Conservation (phyloP, 2,888 invertebrate genomes). For the Hartigia nigra region DNA sequence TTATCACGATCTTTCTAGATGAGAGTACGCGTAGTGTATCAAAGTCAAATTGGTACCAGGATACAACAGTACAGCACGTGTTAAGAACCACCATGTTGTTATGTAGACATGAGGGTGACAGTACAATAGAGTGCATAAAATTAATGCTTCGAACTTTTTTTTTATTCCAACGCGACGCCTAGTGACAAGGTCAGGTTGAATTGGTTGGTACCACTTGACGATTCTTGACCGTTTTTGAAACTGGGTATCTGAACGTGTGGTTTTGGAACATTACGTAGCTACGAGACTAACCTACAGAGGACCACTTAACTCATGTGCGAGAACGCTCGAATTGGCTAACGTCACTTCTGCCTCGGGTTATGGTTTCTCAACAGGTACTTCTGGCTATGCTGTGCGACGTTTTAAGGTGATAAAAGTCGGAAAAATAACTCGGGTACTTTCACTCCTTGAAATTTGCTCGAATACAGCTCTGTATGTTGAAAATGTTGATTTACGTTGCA, state of each 20-base stretch:
- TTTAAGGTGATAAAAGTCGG: constrained; percentile 1
- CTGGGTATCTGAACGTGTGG: background rate
- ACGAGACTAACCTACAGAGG: background rate
- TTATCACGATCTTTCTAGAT: constrained; percentile 47
- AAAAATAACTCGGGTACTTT: constrained; percentile 1
- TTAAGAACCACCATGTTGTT: background rate
- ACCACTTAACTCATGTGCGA: background rate
- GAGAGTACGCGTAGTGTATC: background rate
- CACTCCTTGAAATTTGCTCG: background rate
- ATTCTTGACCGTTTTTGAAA: background rate
- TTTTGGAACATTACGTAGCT: background rate
- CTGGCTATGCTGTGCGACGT: background rate
- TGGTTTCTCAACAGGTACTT: background rate
- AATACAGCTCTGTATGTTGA: background rate
- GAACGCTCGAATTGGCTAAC: background rate
- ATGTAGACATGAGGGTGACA: too few species aligned
- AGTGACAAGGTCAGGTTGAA: background rate
- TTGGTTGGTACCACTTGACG: background rate
- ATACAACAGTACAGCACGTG: background rate
- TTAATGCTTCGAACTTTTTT: background rate
- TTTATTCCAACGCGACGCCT: background rate
- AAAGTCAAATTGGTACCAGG: background rate
- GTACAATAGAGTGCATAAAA: background rate
- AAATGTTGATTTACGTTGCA: background rate
- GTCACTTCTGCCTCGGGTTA: background rate